phyloP scores from a whole-genome alignment of 2,113 vertebrate species.

The Rafetus swinhoei region DNA sequence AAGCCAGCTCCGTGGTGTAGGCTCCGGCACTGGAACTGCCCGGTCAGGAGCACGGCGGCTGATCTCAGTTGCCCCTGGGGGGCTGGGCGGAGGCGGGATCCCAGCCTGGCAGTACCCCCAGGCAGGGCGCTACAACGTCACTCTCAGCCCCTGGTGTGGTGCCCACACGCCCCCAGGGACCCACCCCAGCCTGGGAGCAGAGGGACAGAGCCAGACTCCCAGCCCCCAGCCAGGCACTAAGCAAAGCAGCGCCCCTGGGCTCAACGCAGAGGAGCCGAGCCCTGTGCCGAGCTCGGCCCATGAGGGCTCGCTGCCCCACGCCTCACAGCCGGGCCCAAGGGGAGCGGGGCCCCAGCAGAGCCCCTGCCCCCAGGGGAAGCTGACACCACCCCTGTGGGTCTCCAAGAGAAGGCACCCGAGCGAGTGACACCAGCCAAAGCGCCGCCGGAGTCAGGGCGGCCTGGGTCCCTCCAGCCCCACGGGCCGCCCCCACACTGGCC shows the following conservation, averaged over 20 bases:
- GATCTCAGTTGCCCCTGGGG: too few species aligned
- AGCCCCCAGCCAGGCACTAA: not conserved
- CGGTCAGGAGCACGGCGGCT: not conserved
- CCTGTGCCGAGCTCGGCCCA: not conserved
- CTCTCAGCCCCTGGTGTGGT: too few species aligned
- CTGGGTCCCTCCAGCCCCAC: not conserved
- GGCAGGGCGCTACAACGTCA: too few species aligned
- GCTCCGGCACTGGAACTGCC: not conserved
- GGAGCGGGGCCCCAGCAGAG: not conserved
- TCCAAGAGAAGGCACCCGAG: not conserved
- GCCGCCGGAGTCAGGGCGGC: not conserved
- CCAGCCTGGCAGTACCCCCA: too few species aligned
- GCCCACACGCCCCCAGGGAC: too few species aligned
- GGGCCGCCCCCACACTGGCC: not conserved
- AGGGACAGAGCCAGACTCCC: too few species aligned
- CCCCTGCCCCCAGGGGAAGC: not conserved
- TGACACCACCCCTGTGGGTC: not conserved
- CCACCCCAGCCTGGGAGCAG: too few species aligned
- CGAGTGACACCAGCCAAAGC: not conserved
- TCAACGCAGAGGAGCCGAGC: not conserved
- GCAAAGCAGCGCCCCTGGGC: not conserved
- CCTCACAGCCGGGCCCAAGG: not conserved
- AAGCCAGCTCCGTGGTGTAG: not conserved
- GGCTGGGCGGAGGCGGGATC: too few species aligned
- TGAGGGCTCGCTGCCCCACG: not conserved